phyloP scores from a whole-genome alignment of 2,888 invertebrate genomes.

The Eupeodes latifasciatus region DNA sequence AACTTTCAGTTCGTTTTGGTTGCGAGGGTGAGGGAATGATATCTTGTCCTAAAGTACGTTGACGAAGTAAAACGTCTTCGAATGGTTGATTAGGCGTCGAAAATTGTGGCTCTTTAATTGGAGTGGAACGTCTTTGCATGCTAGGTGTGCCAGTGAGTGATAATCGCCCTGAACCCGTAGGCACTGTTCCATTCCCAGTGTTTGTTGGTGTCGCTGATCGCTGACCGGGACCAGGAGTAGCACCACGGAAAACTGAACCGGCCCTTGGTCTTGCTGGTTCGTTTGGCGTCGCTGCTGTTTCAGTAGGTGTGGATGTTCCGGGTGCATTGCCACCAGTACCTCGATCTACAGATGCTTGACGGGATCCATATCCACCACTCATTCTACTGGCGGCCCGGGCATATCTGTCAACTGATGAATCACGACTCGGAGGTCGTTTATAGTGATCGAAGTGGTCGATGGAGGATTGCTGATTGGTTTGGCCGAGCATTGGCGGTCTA shows the following conservation, averaged over 20 bases:
- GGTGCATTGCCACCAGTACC: constrained; percentile 80
- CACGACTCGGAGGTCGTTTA: constrained; percentile 94
- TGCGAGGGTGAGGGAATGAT: constrained; percentile 94
- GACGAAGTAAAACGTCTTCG: constrained; percentile 92
- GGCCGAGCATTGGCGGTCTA: constrained; percentile 85
- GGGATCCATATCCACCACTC: constrained; percentile 86
- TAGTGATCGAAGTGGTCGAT: constrained; percentile 98
- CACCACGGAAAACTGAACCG: constrained; percentile 85
- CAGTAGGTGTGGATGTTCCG: constrained; percentile 77
- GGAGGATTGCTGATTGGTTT: constrained; percentile 86
- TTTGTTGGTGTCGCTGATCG: constrained; percentile 80
- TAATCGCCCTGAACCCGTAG: constrained; percentile 84
- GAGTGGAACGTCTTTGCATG: constrained; percentile 81
- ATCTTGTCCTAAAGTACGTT: constrained; percentile 93
- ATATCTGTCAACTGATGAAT: constrained; percentile 93
- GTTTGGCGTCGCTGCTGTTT: constrained; percentile 47
- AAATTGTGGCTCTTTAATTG: constrained; percentile 84
- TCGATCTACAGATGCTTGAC: constrained; percentile 92
- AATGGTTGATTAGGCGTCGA: constrained; percentile 87
- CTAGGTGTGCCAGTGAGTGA: constrained; percentile 86
- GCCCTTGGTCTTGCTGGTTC: constrained; percentile 84
- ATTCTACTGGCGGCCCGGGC: constrained; percentile 88
- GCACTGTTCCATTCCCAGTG: constrained; percentile 88
- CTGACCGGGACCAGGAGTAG: constrained; percentile 83
- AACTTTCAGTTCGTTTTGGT: constrained; percentile 95